Percentiles rank a stretch among this genome's conserved stretches.
Evolutionary conservation across 1,140 invertebrate species (phyloP).

Genomic region (Cydia strobilella): DNA sequence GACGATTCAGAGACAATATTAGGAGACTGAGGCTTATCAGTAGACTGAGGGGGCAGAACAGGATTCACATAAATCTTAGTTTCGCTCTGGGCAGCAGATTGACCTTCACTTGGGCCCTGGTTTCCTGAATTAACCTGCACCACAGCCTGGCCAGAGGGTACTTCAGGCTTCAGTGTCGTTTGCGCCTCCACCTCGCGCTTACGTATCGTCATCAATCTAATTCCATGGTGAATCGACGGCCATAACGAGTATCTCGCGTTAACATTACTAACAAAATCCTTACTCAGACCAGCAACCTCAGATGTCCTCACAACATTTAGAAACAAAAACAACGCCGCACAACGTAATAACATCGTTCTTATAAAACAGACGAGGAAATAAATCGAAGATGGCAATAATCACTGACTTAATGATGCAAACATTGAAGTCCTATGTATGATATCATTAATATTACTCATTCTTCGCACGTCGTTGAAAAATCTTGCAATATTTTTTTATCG

Average conservation of each 20-base stretch:
- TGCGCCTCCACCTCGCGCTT: conserved; percentile 38
- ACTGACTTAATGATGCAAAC: conserved; percentile 16
- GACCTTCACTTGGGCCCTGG: background rate
- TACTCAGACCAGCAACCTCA: conserved; percentile 35
- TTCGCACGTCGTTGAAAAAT: background rate
- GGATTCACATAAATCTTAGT: background rate
- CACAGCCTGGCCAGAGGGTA: background rate
- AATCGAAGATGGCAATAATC: conserved; percentile 1
- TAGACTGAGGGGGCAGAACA: background rate
- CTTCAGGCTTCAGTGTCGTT: background rate
- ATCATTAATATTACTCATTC: conserved; percentile 19
- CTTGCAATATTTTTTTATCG: background rate
- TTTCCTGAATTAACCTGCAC: background rate
- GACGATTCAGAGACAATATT: conserved; percentile 8
- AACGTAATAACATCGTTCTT: conserved; percentile 41
- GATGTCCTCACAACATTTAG: conserved; percentile 44
- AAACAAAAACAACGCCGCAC: conserved; percentile 46
- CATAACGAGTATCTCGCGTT: conserved; percentile 46
- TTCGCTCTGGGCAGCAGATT: background rate
- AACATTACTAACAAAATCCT: conserved; percentile 38
- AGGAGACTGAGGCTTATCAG: background rate
- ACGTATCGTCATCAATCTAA: conserved; percentile 41
- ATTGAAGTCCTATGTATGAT: conserved; percentile 7
- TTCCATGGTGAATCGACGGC: conserved; percentile 52
- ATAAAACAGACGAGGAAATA: background rate